Base-by-base conservation (phyloP, 2,113 vertebrate species). In the Ameiurus melas region DNA sequence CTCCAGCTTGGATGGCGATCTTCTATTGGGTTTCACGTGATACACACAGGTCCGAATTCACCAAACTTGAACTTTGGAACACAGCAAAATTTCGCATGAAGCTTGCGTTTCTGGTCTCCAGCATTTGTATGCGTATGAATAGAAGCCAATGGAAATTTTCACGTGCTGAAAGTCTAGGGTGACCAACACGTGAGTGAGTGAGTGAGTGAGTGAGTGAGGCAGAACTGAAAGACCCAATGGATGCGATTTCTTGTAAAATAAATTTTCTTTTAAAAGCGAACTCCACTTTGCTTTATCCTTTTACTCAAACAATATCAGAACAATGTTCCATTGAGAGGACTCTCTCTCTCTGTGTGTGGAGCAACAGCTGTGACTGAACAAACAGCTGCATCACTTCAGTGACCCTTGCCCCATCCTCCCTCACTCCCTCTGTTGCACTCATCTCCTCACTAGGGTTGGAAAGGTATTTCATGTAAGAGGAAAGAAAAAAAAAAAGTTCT, bases 321-420 rank as follows among this genome's bases (percentile, higher is more conserved):
- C 91, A 92, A 93, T 89, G 90, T 92, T 89, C 90, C 89, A 90
- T 91, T 88, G 71, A 86, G 87, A 90, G 89, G 58, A 68, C 88
- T 86, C 25, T 88, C 85, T 88, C 71, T 85, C 62, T 84, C 39
- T 88, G 73, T 83, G 33, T 55, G 86, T 86, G 75, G 47, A 51
- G 90, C 93, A 95, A 95, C 95, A 96, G 95, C 95, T 94, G 94
- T 93, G 92, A 90, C 90, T 87, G 83, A 82, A 92, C 89, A 95
- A 95, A 94, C 94, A 95, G 95, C 94, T 95, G 94, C 93, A 94
- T 93, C 89, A 88, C 91, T 92, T 94, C 91, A 91, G 79, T 47
- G n/a, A 85, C 68, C 88, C 77, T 85, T 84, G 66, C 33, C 86
- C n/a, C 83, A 3, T 58, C 90, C 22, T 60, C 80, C 80, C 80